These are phyloP conservation scores for Sporophila hypoxantha DNA, from an alignment of 2,113 vertebrate genomes.

Conservation along the genomic window DNA sequence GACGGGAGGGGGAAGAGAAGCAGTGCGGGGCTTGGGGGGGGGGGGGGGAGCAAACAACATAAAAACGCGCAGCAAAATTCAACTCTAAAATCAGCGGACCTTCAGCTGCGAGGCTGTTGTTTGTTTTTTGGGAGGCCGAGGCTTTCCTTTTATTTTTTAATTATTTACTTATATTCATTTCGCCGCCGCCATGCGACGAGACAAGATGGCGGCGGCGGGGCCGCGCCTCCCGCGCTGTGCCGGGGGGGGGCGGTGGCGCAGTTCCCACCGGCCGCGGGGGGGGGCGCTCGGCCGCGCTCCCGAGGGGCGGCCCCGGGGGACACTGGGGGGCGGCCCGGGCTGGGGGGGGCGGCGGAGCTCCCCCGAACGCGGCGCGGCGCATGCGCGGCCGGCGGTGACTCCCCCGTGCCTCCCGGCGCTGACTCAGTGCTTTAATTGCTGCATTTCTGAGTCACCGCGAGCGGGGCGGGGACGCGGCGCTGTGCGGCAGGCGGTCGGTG, in stretches of 20 bases:
- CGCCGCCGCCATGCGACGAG: neutral
- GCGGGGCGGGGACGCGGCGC: constrained; percentile 16
- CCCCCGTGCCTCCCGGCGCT: neutral
- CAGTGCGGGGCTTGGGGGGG: rapidly evolving
- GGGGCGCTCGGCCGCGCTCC: neutral
- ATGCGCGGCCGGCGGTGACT: neutral
- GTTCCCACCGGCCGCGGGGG: neutral
- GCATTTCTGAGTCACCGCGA: constrained; percentile 70
- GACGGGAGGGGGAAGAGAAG: neutral
- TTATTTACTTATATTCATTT: neutral
- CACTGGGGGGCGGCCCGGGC: neutral
- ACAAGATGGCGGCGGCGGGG: constrained; percentile 41
- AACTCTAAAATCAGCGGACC: rapidly evolving
- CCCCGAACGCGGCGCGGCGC: constrained; percentile 1
- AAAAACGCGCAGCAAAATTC: neutral
- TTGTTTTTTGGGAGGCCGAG: too few relatives aligned
- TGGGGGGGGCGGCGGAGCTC: neutral
- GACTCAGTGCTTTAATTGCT: constrained; percentile 60
- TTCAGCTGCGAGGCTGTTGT: rapidly evolving
- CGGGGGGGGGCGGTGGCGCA: constrained; percentile 3
- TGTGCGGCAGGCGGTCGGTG: neutral
- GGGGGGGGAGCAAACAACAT: neutral
- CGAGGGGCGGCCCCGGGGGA: neutral
- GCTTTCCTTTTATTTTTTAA: too few relatives aligned
- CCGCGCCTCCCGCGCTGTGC: neutral